Base-by-base conservation (phyloP, 2,797 vertebrate species). In the Loriculus beryllinus region DNA sequence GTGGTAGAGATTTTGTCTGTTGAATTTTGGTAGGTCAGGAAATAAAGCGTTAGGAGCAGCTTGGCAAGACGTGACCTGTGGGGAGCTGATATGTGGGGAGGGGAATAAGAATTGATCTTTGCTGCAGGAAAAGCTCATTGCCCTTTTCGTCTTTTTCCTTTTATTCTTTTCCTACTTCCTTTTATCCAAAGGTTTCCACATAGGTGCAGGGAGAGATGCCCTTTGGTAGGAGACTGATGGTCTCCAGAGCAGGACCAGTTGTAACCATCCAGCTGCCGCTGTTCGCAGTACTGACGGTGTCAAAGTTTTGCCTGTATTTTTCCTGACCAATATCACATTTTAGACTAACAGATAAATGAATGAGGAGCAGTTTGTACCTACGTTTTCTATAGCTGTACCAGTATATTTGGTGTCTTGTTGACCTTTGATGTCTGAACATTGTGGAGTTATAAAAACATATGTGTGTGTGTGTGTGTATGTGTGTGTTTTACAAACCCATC, bases 401-500 rank as follows among this genome's bases (percentile, higher is more conserved):
- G 45, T 18, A 14, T 5, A 8, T 43, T 51, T 54, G 2, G 39
- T 25, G 86, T 80, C 75, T 20, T 4, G 16, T 43, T 93, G 88
- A 93, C 88, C 86, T 88, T 81, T 72, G 92, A 26, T 64, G 77
- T 85, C 79, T 74, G 92, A 82, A 64, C 62, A 12, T 43, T 2
- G 10, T 12, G 17, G 74, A 56, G 78, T 39, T 91, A 51, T 59
- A 82, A 87, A 86, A 85, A 67, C 83, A 86, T 40, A 76, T 68
- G 75, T 31, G 7, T 70, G 3, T 70, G 3, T 90, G 3, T 91
- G 18, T 77, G 26, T 62, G 39, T 54, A 7, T 49, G 15, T 57
- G 39, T 85, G 69, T 85, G 62, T 82, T 94, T 86, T 93, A 92
- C 93, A 90, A 92, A 60, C 94, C 84, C 81, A 88, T 93, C 78